Conservation (phyloP, 2,113 vertebrate genomes). For the Lasiurus cinereus region DNA sequence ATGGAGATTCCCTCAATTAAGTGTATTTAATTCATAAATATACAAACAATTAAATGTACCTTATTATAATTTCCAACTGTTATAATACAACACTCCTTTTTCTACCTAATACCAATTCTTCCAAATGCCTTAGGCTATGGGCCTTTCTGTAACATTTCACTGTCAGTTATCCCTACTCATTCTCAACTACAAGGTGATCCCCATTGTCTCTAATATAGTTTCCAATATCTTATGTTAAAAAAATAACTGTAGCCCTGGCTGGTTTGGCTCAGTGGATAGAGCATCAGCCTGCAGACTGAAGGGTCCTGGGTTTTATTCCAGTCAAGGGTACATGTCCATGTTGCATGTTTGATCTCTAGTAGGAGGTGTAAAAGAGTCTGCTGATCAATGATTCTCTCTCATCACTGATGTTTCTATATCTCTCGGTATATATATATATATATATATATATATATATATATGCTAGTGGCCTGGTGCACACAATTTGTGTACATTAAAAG, state of each 20-base stretch:
- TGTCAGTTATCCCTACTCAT: background rate
- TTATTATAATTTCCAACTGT: background rate
- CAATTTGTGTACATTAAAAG: no score
- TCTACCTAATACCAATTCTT: background rate
- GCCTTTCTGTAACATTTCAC: background rate
- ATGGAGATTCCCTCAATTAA: background rate
- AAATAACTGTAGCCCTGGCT: background rate
- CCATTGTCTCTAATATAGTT: background rate
- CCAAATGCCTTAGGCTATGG: background rate
- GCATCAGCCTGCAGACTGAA: no score
- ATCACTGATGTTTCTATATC: no score
- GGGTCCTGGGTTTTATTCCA: no score
- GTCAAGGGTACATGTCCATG: no score
- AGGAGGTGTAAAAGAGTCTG: no score
- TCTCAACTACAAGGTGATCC: background rate
- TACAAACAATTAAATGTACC: background rate
- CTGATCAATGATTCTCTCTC: no score
- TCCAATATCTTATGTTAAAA: background rate
- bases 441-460: no score
- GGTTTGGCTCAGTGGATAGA: no score
- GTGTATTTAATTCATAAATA: slow-evolving; percentile 17
- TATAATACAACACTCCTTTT: background rate
- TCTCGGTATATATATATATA: no score
- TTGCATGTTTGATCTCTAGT: no score
- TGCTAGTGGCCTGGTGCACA: no score